Evolutionary conservation across 2,888 invertebrate species (phyloP).

Genomic region (Eurytoma adleriae): DNA sequence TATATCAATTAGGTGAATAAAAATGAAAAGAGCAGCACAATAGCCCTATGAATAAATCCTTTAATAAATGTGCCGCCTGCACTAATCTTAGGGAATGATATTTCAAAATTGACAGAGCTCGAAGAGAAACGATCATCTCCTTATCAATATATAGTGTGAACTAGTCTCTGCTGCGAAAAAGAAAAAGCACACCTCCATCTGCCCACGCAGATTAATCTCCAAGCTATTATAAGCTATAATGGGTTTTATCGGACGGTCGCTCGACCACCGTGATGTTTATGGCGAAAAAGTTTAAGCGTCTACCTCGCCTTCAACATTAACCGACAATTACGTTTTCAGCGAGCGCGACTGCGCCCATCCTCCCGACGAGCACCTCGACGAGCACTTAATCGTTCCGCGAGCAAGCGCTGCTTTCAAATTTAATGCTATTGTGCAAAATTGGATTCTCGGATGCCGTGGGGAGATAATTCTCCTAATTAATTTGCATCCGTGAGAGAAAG

Average conservation of each 20-base stretch:
- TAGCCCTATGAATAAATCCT: too few species aligned
- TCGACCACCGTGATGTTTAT: too few species aligned
- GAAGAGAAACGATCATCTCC: too few species aligned
- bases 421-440: neutral
- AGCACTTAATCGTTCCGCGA: neutral
- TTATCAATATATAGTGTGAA: too few species aligned
- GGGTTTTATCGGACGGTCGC: too few species aligned
- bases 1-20: too few species aligned
- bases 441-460: neutral
- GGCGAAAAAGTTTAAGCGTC: slow-evolving; percentile 3
- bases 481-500: slow-evolving; percentile 2
- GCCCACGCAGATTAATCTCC: neutral
- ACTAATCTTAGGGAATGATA: too few species aligned
- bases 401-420: neutral
- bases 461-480: slow-evolving; percentile 2
- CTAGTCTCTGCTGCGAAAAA: neutral
- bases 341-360: slow-evolving; percentile 12
- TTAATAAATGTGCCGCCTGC: too few species aligned
- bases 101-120: too few species aligned
- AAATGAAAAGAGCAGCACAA: too few species aligned
- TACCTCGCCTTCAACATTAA: slow-evolving; percentile 12
- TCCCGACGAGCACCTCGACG: slow-evolving; percentile 10
- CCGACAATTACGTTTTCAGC: slow-evolving; percentile 20
- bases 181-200: neutral
- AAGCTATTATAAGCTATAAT: neutral